A percentile compares a stretch with the other conserved stretches of the same genome.
phyloP scores from a whole-genome alignment of 2,113 vertebrate species.

The Dromiciops gliroides region DNA sequence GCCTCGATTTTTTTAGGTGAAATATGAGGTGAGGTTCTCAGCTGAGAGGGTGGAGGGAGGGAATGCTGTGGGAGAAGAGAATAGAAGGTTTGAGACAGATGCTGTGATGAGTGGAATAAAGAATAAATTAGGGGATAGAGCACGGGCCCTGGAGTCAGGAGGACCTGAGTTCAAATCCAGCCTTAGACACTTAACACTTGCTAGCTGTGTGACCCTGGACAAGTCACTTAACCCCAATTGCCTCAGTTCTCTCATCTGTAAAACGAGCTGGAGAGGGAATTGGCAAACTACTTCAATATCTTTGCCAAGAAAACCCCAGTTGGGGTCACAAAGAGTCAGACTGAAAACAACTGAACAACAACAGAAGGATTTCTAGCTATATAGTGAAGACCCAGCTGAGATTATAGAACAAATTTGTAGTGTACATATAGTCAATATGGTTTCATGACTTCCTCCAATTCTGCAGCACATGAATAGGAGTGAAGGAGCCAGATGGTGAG shows the following conservation, averaged over 20 bases:
- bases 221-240: background rate
- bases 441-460: too few relatives aligned
- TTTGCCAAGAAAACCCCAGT: background rate
- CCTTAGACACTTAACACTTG: background rate
- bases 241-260: background rate
- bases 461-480: too few relatives aligned
- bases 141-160: background rate
- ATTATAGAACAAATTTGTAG: background rate
- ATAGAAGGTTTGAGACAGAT: background rate
- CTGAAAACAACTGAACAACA: background rate
- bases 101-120: background rate
- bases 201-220: background rate
- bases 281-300: background rate
- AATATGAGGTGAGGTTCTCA: background rate
- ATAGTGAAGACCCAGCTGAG: background rate
- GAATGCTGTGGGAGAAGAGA: background rate
- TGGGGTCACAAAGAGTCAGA: background rate
- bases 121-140: background rate
- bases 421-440: too few relatives aligned
- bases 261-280: background rate
- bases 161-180: background rate
- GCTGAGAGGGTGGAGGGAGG: background rate
- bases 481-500: too few relatives aligned
- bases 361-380: background rate
- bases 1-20: background rate